Base-by-base conservation (phyloP, 1,140 invertebrate genomes). In the Lineus longissimus region DNA sequence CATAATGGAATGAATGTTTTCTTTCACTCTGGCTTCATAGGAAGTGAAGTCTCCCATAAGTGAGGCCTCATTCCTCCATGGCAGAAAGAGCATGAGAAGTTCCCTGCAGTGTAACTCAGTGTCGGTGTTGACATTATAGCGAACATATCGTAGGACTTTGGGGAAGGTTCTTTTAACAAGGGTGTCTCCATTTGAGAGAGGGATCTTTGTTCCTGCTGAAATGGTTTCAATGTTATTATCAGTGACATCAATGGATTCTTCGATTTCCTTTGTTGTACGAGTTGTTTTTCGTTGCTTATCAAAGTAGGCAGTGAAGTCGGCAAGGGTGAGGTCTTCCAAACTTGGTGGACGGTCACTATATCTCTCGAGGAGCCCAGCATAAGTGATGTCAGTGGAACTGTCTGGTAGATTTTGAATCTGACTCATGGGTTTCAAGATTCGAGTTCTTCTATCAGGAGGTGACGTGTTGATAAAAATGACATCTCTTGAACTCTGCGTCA, bases 391-490 rank as follows among this genome's bases (percentile, higher is more conserved):
- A 17, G 17, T 30, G 27, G 19, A 23, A 11, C 27, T 30, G 17
- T 58, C 56, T n/a, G n/a, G n/a, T 22, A 58, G 13, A 9, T 23
- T 13, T 31, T 58, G 11, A 7, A 58, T 9, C n/a, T 11, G 22
- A 29, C 31, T 30, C n/a, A 11, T 15, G 17, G 66, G 60, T 59
- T 69, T 69, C 11, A 71, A 30, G 55, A 69, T 58, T 29, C 47
- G 19, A 22, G 61, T 58, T 43, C 65, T 31, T 9, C 65, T 55
- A 22, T 67, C 65, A n/a, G 65, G 59, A 27, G 41, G 59, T 9
- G 62, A 65, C 23, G 70, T 69, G 45, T 71, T 67, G 22, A 70
- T 51, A 29, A 70, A 70, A 0, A 61, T 40, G 31, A 70, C 60
- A 47, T 62, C 31, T 61, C 69, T 41, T 29, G 62, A 59, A 31